Conservation (phyloP, 2,113 vertebrate genomes). For the Vicugna pacos region DNA sequence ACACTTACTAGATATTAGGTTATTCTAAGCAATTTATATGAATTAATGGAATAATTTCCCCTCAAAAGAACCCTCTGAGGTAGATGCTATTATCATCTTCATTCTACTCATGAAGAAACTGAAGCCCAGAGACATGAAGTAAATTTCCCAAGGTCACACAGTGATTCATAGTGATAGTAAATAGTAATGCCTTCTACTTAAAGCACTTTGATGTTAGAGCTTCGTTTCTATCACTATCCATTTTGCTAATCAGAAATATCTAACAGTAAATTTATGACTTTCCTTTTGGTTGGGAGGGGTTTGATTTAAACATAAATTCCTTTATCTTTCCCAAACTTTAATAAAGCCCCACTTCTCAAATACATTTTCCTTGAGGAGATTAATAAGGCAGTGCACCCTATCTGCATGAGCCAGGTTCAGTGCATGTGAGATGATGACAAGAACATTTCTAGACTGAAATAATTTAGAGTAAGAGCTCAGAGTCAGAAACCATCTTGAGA, state of each 20-base stretch:
- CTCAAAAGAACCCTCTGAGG: background rate
- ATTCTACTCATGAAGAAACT: slow-evolving; percentile 35
- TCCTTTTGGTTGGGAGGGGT: background rate
- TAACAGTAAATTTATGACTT: background rate
- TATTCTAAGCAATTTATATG: background rate
- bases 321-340: slow-evolving; percentile 25
- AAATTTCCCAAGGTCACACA: background rate
- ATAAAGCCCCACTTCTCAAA: background rate
- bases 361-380: slow-evolving; percentile 48
- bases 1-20: background rate
- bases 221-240: background rate
- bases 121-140: background rate
- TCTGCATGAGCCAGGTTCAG: background rate
- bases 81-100: background rate
- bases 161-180: background rate
- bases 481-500: slow-evolving; percentile 26
- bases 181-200: background rate
- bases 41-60: background rate
- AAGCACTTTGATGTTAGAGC: background rate
- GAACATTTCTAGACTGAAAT: slow-evolving; percentile 10
- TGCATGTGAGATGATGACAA: background rate
- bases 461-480: slow-evolving; percentile 28
- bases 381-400: background rate
- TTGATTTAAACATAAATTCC: slow-evolving; percentile 21
- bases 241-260: background rate